Conservation (phyloP, 2,797 vertebrate genomes). For the Anas bahamensis region DNA sequence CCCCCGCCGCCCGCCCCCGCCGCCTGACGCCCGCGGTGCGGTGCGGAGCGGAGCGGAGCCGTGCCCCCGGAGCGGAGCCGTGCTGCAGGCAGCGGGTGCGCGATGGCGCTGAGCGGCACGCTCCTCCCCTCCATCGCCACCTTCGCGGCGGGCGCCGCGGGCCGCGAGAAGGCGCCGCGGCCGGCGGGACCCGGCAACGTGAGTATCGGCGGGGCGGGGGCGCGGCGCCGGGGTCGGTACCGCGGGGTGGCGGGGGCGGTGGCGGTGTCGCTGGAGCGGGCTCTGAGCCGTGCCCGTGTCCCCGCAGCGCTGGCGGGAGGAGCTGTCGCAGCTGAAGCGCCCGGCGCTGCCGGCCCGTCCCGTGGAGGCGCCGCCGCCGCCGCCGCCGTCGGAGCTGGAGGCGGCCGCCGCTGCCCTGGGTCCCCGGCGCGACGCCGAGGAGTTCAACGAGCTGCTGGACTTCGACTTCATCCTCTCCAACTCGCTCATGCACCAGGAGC, state of each 20-base stretch:
- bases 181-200: slow-evolving; percentile 85
- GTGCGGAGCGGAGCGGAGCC: too few species aligned
- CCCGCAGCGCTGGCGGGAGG: slow-evolving; percentile 93
- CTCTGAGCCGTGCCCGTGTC: neutral
- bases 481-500: slow-evolving; percentile 87
- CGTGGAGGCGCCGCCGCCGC: slow-evolving; percentile 38
- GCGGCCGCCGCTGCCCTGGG: slow-evolving; percentile 63
- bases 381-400: slow-evolving; percentile 51
- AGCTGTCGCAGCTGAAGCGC: slow-evolving; percentile 90
- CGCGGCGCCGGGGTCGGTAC: neutral
- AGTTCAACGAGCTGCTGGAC: slow-evolving; percentile 91
- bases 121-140: slow-evolving; percentile 95
- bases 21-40: neutral
- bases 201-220: slow-evolving; percentile 75
- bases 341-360: slow-evolving; percentile 81
- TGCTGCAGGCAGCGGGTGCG: slow-evolving; percentile 89
- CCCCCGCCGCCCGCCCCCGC: neutral
- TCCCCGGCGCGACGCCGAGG: slow-evolving; percentile 88
- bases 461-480: slow-evolving; percentile 98
- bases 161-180: slow-evolving; percentile 87
- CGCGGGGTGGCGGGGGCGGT: too few species aligned
- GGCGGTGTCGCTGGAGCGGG: too few species aligned
- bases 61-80: too few species aligned
- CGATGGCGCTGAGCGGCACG: slow-evolving; percentile 95
- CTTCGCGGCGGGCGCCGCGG: slow-evolving; percentile 87